These are phyloP conservation scores for Sceliomorpha sp. DNA, from an alignment of 2,888 invertebrate genomes.

Conservation along the genomic window DNA sequence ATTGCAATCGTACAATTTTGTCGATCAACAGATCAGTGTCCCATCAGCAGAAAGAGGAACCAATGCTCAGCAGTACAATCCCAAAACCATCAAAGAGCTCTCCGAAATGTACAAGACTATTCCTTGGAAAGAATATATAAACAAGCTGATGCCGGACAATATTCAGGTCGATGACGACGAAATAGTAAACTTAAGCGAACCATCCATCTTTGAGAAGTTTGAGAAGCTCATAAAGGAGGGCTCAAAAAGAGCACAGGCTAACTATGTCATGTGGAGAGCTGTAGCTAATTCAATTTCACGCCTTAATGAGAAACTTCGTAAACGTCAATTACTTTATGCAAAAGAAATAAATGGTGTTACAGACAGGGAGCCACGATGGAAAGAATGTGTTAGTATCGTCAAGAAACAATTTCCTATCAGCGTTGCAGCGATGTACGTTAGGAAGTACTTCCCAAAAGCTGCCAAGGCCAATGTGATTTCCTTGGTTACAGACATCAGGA, in stretches of 20 bases:
- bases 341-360: constrained; percentile 77
- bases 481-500: constrained; percentile 9
- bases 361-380: constrained; percentile 83
- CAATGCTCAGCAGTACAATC: constrained; percentile 84
- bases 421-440: constrained; percentile 29
- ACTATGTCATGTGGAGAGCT: constrained; percentile 82
- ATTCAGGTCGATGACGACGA: constrained; percentile 85
- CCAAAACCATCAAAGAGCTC: constrained; percentile 89
- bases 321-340: constrained; percentile 75
- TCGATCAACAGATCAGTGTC: neutral
- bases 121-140: constrained; percentile 91
- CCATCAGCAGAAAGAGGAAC: neutral
- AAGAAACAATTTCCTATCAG: constrained; percentile 58
- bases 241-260: constrained; percentile 80
- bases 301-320: constrained; percentile 73
- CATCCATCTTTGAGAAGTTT: constrained; percentile 73
- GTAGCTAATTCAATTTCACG: constrained; percentile 76
- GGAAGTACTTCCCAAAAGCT: constrained; percentile 14
- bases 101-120: constrained; percentile 87
- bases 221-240: constrained; percentile 23
- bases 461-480: constrained; percentile 1
- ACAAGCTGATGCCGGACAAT: constrained; percentile 86
- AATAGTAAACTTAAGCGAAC: constrained; percentile 90
- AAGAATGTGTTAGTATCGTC: constrained; percentile 91
- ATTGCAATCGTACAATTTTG: too few species aligned